Percentiles rank a stretch among this genome's conserved stretches.
Conservation (phyloP, 2,113 vertebrate genomes). For the Pseudonaja textilis region DNA sequence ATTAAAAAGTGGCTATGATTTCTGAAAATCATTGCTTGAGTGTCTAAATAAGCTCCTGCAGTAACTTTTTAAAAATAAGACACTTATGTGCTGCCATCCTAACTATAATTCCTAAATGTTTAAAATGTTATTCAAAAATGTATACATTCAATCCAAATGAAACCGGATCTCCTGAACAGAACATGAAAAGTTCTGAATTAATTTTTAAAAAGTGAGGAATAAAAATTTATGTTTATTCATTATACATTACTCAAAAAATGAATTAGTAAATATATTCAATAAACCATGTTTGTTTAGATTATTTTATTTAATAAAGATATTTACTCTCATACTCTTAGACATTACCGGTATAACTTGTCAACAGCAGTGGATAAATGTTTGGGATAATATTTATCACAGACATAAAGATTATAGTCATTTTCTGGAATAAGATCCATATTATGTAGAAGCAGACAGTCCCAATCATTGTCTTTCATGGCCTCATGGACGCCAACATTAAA, state of each 20-base stretch:
- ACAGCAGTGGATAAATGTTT: conserved; percentile 72
- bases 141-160: not conserved
- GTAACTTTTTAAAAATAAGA: not conserved
- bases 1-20: not conserved
- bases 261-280: not conserved
- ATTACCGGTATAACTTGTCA: conserved; percentile 71
- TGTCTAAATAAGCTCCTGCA: not conserved
- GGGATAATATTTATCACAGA: conserved; percentile 67
- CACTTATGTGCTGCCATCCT: not conserved
- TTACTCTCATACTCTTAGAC: not conserved
- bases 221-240: not conserved
- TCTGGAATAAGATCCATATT: conserved; percentile 72
- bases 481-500: conserved; percentile 73
- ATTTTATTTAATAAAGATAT: not conserved
- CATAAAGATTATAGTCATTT: conserved; percentile 72
- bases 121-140: not conserved
- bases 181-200: not conserved
- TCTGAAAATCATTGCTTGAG: not conserved
- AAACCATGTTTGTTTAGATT: not conserved
- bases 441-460: conserved; percentile 75
- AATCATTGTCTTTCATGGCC: conserved; percentile 72
- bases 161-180: not conserved
- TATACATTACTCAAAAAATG: not conserved
- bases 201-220: not conserved
- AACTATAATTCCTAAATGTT: not conserved